phyloP scores from a whole-genome alignment of 1,140 invertebrate genomes.

The Drosophila oshimai region DNA sequence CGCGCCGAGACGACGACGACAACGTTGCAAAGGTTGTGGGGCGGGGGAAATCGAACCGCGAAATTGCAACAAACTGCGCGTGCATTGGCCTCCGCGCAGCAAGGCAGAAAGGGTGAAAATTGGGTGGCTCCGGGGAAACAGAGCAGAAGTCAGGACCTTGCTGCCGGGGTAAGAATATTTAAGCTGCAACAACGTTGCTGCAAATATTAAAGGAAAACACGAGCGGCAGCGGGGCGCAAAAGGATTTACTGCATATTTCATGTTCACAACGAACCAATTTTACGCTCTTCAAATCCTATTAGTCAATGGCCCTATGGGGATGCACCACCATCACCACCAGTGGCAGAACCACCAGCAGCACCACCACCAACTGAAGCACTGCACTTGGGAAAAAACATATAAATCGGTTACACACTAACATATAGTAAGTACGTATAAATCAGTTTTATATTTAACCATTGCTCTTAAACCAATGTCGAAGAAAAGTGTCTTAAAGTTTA shows the following conservation, averaged over 20 bases:
- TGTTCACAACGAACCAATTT: conserved; percentile 83
- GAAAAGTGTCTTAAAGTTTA: not conserved
- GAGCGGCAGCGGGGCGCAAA: conserved; percentile 58
- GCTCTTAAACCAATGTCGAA: not conserved
- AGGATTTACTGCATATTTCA: conserved; percentile 83
- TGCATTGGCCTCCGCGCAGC: conserved; percentile 60
- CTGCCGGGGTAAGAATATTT: conserved; percentile 69
- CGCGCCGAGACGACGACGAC: conserved; percentile 52
- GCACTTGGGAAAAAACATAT: not conserved
- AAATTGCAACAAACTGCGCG: conserved; percentile 80
- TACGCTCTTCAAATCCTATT: conserved; percentile 83
- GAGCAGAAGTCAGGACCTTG: conserved; percentile 69
- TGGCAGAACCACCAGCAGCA: conserved; percentile 15
- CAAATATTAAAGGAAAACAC: conserved; percentile 80
- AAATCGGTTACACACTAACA: not conserved
- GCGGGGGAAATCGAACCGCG: conserved; percentile 68
- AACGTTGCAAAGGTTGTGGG: not conserved
- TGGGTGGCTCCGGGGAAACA: conserved; percentile 20
- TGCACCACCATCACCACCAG: conserved; percentile 35
- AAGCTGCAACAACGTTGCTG: conserved; percentile 71
- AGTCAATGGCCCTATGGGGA: conserved; percentile 82
- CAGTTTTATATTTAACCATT: not conserved
- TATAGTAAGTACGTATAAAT: not conserved
- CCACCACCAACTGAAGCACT: conserved; percentile 9
- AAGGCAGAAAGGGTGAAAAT: not conserved